Base-by-base conservation (phyloP, 2,797 vertebrate genomes). In the Valencia hispanica region DNA sequence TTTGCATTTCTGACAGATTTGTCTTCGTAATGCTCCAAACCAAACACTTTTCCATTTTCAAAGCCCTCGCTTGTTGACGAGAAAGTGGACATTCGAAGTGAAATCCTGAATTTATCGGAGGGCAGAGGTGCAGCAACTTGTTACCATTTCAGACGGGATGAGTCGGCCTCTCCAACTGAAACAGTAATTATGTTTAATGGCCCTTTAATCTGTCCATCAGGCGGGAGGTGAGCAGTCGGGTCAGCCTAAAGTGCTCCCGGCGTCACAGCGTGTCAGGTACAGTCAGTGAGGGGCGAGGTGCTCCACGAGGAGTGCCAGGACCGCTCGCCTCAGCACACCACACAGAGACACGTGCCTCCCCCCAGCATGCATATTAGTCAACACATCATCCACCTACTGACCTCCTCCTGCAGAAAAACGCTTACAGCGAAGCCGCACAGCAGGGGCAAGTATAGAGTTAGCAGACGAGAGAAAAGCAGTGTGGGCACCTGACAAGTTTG, bases 141-240 rank as follows among this genome's bases (percentile, higher is more conserved):
- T 92, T 93, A 91, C 93, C 77, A 91, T 94, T 94, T 95, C 82
- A 93, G 92, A 93, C 92, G 91, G 86, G 85, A 89, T 77, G 86
- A 94, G 92, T 92, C 90, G 91, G 90, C 91, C 88, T 93, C 93
- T 93, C 86, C 88, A 92, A 91, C 87, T 93, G 90, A 94, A 95
- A 93, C 84, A 89, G 92, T 95, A 96, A 96, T 96, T 95, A 95
- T 92, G 89, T 92, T 93, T 95, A 95, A 96, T 95, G 94, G 94
- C 89, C 90, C 93, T 94, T 95, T 95, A 95, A 95, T 95, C 94
- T 92, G 91, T 94, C 94, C 92, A 88, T 95, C 94, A 94, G 91
- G 79, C 86, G 20, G 82, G 85, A 92, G 94, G 95, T 93, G 94
- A 93, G 89, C 80, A 80, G 80, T 83, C 78, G 59, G 94, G 94